Conservation (phyloP, 2,113 vertebrate species). For the Syngnathus typhle region DNA sequence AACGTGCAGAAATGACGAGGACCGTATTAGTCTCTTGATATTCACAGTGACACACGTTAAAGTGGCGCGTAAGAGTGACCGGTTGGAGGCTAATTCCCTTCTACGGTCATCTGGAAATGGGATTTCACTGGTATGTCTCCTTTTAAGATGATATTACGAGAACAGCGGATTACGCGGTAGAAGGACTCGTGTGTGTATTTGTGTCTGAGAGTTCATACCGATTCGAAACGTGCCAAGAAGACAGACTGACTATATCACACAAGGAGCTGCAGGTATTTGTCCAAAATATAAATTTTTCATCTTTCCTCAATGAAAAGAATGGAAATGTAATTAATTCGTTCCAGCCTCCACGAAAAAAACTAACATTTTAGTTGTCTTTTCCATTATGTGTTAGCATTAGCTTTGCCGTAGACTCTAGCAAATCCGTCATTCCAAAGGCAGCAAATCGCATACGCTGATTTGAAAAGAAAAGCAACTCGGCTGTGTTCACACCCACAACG, state of each 20-base stretch:
- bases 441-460: too few relatives aligned
- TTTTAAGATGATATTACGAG: neutral
- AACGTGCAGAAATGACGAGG: too few relatives aligned
- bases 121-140: slow-evolving; percentile 13
- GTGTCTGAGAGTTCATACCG: neutral
- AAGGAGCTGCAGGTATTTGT: neutral
- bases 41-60: slow-evolving; percentile 31
- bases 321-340: too few relatives aligned
- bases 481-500: too few relatives aligned
- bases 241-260: neutral
- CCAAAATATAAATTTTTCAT: neutral
- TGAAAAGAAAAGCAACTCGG: too few relatives aligned
- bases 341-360: too few relatives aligned
- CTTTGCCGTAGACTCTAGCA: too few relatives aligned
- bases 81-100: slow-evolving; percentile 18
- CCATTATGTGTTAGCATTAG: too few relatives aligned
- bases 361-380: too few relatives aligned
- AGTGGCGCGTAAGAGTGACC: slow-evolving; percentile 17
- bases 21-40: slow-evolving; percentile 20
- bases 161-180: slow-evolving; percentile 9
- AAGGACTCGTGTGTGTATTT: neutral
- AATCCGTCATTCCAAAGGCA: too few relatives aligned
- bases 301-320: too few relatives aligned
- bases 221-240: neutral
- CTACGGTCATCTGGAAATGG: slow-evolving; percentile 13